Conservation (phyloP, 2,888 invertebrate species). For the Ptychoptera contaminata region DNA sequence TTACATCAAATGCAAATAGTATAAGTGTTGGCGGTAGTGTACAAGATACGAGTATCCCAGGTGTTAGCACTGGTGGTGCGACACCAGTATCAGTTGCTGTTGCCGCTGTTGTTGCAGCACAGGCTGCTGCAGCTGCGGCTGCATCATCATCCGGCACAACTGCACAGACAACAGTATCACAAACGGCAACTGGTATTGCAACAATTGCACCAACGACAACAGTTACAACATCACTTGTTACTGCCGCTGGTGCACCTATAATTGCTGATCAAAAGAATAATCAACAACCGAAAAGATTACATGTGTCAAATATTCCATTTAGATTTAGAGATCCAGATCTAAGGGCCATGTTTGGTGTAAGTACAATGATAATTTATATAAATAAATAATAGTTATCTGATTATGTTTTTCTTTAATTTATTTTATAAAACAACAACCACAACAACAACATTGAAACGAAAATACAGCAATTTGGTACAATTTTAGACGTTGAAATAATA, state of each 20-base stretch:
- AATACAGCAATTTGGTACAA: slow-evolving; percentile 92
- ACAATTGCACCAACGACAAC: slow-evolving; percentile 30
- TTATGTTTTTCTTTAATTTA: too few relatives aligned
- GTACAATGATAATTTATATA: slow-evolving; percentile 25
- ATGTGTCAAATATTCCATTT: slow-evolving; percentile 99
- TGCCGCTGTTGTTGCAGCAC: slow-evolving; percentile 20
- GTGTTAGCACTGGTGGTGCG: slow-evolving; percentile 10
- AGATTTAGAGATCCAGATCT: slow-evolving; percentile 98
- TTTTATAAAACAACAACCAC: too few relatives aligned
- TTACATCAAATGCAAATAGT: slow-evolving; percentile 21
- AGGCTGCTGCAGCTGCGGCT: slow-evolving; percentile 13
- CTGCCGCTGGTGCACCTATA: slow-evolving; percentile 34
- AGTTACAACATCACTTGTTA: slow-evolving; percentile 28
- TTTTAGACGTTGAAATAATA: slow-evolving; percentile 99
- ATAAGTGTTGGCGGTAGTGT: slow-evolving; percentile 26
- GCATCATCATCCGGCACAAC: slow-evolving; percentile 17
- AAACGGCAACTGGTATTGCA: slow-evolving; percentile 17
- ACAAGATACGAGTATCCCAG: neutral
- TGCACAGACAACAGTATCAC: slow-evolving; percentile 20
- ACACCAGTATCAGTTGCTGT: slow-evolving; percentile 16
- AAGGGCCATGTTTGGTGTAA: slow-evolving; percentile 95
- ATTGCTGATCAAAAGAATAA: slow-evolving; percentile 36
- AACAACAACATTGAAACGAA: too few relatives aligned
- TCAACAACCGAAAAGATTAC: slow-evolving; percentile 82
- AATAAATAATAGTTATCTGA: too few relatives aligned